Evolutionary conservation across 2,888 invertebrate genomes (phyloP), one percentile per base, ranked within the genome.

Genomic region (Crossocerus cetratus): DNA sequence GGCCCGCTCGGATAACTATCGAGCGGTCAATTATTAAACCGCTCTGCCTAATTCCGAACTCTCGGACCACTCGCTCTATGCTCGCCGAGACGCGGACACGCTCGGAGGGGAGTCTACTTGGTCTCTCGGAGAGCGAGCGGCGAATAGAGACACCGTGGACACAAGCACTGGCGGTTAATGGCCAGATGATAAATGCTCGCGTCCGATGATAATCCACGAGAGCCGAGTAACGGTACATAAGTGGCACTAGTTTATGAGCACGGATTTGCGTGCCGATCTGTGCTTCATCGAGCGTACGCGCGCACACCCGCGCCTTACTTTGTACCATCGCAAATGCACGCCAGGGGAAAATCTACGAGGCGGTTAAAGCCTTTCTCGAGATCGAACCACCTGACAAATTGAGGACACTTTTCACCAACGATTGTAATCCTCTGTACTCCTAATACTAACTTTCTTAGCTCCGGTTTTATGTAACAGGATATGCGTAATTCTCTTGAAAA

Each of bases 211-310:
- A 81, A 78, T 76, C 68, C 76, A 22, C 54, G 45, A 32, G 32
- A 69, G 45, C 53, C 32, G 70, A 53, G 66, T 78, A 81, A 81
- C 76, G 81, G 76, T 78, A 81, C 64, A 45, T 80, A 80, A 80
- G 69, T 76, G 72, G 73, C 68, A 71, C 62, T 64, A 61, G 43
- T 21, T 45, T 63, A 63, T 21, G 62, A 59, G 58, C 16, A 59
- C 42, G 62, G 66, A 80, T 76, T 76, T 72, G 73, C 65, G 74
- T 71, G 67, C 63, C 65, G 70, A 69, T 71, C 70, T 67, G 61
- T 23, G 45, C 69, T 69, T 61, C 67, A 72, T 80, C 71, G 71
- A 61, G 65, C 71, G 73, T 72, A 77, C 58, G 65, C 44, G 45
- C 11, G 61, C 53, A 44, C 4, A 69, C 56, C 60, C 79, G 65